A percentile compares a stretch with the other conserved stretches of the same genome.
phyloP scores from a whole-genome alignment of 2,797 vertebrate species.

The Nasua narica region DNA sequence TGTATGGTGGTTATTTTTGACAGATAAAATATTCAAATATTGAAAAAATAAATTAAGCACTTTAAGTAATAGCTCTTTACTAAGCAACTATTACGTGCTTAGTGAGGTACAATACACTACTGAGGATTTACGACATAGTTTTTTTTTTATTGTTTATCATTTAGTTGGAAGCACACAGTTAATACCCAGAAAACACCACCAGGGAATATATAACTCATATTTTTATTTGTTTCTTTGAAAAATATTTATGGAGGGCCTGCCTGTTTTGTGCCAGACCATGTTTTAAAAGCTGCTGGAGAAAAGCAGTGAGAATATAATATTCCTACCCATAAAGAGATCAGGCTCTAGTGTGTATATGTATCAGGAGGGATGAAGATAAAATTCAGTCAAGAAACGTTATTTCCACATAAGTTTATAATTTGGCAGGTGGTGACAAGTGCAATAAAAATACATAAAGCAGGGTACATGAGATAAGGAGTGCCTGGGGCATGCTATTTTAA shows the following conservation, averaged over 20 bases:
- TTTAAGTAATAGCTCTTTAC: background rate
- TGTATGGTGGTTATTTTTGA: background rate
- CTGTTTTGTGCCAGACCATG: background rate
- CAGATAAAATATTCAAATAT: background rate
- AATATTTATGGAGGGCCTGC: background rate
- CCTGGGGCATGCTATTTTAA: background rate
- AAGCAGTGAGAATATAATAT: background rate
- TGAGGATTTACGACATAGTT: background rate
- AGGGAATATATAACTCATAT: background rate
- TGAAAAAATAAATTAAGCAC: background rate
- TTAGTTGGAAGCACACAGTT: background rate
- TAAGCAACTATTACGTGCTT: background rate
- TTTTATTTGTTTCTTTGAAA: background rate
- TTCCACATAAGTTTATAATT: background rate
- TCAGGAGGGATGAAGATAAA: background rate
- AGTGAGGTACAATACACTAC: background rate
- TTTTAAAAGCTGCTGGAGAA: background rate
- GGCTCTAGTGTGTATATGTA: background rate
- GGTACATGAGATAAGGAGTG: background rate
- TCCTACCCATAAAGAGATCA: background rate
- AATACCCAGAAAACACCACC: background rate
- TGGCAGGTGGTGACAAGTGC: background rate
- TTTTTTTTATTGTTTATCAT: background rate
- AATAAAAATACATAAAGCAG: background rate
- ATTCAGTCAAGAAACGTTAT: background rate